Evolutionary conservation across 92 coral and sea anemone species (phyloP).

Genomic region (Parazoanthus swiftii): DNA sequence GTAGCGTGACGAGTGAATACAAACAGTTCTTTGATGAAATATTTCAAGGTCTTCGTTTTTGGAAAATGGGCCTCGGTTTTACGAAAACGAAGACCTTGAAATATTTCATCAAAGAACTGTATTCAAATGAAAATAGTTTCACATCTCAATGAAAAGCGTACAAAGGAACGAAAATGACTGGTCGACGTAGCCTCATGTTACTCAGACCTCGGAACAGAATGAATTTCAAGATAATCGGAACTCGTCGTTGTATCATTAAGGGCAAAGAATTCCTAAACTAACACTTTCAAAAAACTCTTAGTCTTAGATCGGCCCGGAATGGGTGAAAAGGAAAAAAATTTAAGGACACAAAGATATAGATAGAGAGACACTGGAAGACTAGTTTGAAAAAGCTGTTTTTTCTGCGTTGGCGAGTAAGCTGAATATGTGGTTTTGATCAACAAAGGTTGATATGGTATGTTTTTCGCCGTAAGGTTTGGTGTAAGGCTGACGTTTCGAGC

Average conservation of each 20-base stretch:
- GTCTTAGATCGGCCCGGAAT: not conserved
- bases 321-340: conserved; percentile 1
- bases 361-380: too few relatives aligned
- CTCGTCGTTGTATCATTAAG: not conserved
- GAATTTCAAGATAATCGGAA: conserved; percentile 10
- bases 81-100: too few relatives aligned
- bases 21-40: too few relatives aligned
- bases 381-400: too few relatives aligned
- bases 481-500: too few relatives aligned
- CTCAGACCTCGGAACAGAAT: not conserved
- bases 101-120: not conserved
- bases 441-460: too few relatives aligned
- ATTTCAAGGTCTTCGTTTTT: too few relatives aligned
- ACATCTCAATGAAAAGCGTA: not conserved
- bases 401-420: too few relatives aligned
- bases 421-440: too few relatives aligned
- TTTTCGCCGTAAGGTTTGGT: too few relatives aligned
- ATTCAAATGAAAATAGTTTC: not conserved
- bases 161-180: not conserved
- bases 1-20: too few relatives aligned
- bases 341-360: conserved; percentile 6
- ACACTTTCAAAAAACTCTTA: not conserved
- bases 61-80: too few relatives aligned
- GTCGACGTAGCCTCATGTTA: not conserved
- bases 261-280: conserved; percentile 7